Percentiles rank a stretch among this genome's conserved stretches.
Conservation (phyloP, 1,140 invertebrate species). For the Whitmania pigra region DNA sequence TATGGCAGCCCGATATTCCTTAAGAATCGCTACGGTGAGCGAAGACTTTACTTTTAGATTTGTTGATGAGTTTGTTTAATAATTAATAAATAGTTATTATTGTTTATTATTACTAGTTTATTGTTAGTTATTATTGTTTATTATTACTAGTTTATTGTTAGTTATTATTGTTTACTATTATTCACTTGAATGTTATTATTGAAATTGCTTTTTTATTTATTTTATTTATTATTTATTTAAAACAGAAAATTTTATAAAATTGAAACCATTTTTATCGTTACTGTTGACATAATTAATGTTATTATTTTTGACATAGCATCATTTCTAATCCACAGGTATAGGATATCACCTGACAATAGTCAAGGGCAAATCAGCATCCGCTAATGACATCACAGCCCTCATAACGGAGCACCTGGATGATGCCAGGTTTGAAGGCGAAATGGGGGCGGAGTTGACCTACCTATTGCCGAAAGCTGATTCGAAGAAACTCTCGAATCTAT, state of each 20-base stretch:
- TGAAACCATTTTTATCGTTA: too few species aligned
- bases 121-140: too few species aligned
- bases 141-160: too few species aligned
- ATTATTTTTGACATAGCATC: too few species aligned
- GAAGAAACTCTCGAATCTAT: constrained; percentile 43
- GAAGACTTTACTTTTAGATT: background rate
- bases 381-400: constrained; percentile 34
- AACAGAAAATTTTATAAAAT: too few species aligned
- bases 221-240: too few species aligned
- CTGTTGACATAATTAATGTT: too few species aligned
- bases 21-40: constrained; percentile 65
- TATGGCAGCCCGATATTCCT: constrained; percentile 71
- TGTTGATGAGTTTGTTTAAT: background rate
- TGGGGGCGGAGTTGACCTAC: constrained; percentile 37
- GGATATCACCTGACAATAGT: constrained; percentile 39
- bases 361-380: constrained; percentile 44
- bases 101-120: too few species aligned
- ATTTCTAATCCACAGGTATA: constrained; percentile 30
- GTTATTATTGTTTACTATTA: too few species aligned
- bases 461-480: constrained; percentile 37
- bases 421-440: constrained; percentile 34
- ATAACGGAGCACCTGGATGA: constrained; percentile 31
- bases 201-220: too few species aligned
- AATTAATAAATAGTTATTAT: too few species aligned
- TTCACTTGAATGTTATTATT: too few species aligned